These are phyloP conservation scores for Drosophila quadrilineata DNA, from an alignment of 1,140 invertebrate species.

Conservation along the genomic window DNA sequence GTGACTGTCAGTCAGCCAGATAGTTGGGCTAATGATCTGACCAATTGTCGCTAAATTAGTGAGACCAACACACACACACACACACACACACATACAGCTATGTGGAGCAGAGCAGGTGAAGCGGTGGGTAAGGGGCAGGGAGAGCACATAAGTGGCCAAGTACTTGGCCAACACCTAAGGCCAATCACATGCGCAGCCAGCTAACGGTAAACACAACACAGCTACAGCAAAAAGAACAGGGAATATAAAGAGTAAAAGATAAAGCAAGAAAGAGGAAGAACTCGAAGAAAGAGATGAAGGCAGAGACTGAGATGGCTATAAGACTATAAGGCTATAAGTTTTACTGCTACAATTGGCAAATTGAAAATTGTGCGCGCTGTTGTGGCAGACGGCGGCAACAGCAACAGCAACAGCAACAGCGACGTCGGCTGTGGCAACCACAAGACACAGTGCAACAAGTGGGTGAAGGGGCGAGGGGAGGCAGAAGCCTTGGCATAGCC, in stretches of 20 bases:
- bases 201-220: constrained; percentile 56
- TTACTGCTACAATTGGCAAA: constrained; percentile 79
- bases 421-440: too few species aligned
- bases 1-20: neutral
- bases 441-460: too few species aligned
- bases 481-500: constrained; percentile 27
- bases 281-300: neutral
- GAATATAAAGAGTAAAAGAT: too few species aligned
- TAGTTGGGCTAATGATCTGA: constrained; percentile 54
- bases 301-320: neutral
- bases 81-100: neutral
- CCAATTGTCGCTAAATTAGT: constrained; percentile 78
- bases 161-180: constrained; percentile 66
- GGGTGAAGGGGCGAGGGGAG: too few species aligned
- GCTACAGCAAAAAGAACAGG: too few species aligned
- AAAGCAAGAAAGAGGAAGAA: neutral
- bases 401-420: neutral
- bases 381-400: constrained; percentile 34
- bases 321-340: constrained; percentile 65
- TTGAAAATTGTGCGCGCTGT: constrained; percentile 75
- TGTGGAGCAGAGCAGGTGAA: constrained; percentile 25
- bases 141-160: constrained; percentile 40
- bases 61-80: constrained; percentile 6
- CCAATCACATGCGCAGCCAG: constrained; percentile 64
- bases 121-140: neutral